A percentile compares a stretch with the other conserved stretches of the same genome.
Evolutionary conservation across 2,113 vertebrate species (phyloP).

Genomic region (Mystacornis crossleyi): DNA sequence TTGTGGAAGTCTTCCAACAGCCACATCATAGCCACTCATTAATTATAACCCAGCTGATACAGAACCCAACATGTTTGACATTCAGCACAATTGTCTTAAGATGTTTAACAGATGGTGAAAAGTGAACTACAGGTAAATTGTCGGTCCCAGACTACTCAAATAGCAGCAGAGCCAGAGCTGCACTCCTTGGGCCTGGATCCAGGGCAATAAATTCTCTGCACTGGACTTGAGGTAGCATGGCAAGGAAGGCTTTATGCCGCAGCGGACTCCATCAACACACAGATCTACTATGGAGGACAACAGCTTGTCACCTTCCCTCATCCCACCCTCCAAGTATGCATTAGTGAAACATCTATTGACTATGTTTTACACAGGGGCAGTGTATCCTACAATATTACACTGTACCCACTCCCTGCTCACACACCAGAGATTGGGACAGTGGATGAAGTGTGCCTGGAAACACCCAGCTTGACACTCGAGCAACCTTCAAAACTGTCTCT

Average conservation of each 20-base stretch:
- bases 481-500: not conserved
- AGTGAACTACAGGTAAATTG: slow-evolving; percentile 50
- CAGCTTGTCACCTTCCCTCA: not conserved
- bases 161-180: slow-evolving; percentile 21
- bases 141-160: slow-evolving; percentile 34
- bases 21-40: slow-evolving; percentile 33
- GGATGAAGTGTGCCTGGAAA: not conserved
- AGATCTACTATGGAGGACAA: not conserved
- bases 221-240: not conserved
- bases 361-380: not conserved
- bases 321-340: not conserved
- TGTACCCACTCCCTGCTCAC: not conserved
- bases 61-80: not conserved
- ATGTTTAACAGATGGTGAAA: slow-evolving; percentile 59
- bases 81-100: slow-evolving; percentile 24
- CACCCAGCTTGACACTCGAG: not conserved
- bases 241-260: not conserved
- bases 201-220: slow-evolving; percentile 16
- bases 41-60: slow-evolving; percentile 48
- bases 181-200: slow-evolving; percentile 14
- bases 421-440: not conserved
- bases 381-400: not conserved
- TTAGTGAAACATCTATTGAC: not conserved
- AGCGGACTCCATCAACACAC: not conserved
- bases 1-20: slow-evolving; percentile 43